Evolutionary conservation across 2,888 invertebrate species (phyloP).

Genomic region (Ptilodon capucinus): DNA sequence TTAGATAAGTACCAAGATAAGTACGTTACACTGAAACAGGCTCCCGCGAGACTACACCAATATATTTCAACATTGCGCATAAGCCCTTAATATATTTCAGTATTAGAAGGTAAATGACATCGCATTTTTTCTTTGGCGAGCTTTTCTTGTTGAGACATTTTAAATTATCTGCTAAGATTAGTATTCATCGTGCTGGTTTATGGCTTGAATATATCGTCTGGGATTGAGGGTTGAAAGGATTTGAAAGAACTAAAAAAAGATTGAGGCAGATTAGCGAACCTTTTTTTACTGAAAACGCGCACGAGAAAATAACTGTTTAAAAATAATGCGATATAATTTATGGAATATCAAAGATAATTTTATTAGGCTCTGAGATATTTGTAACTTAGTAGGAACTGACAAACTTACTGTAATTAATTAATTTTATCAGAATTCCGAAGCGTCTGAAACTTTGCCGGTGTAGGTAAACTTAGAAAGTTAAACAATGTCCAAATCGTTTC

Average conservation of each 20-base stretch:
- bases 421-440: conserved; percentile 11
- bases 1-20: conserved; percentile 33
- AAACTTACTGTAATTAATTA: conserved; percentile 18
- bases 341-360: neutral
- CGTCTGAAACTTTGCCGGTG: conserved; percentile 12
- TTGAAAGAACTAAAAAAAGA: conserved; percentile 9
- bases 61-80: neutral
- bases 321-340: neutral
- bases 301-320: conserved; percentile 2
- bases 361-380: neutral
- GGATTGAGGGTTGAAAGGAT: conserved; percentile 9
- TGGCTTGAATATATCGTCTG: conserved; percentile 7
- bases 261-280: neutral
- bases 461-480: conserved; percentile 28
- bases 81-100: neutral
- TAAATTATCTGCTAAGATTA: conserved; percentile 8
- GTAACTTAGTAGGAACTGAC: conserved; percentile 6
- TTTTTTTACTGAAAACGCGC: conserved; percentile 13
- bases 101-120: conserved; percentile 1
- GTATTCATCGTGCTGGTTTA: conserved; percentile 16
- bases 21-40: conserved; percentile 20
- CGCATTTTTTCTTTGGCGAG: conserved; percentile 8
- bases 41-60: conserved; percentile 14
- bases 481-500: conserved; percentile 27
- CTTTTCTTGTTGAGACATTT: conserved; percentile 1